Percentiles rank a stretch among this genome's conserved stretches.
Evolutionary conservation across 2,113 vertebrate species (phyloP).

Genomic region (Pogonocichla stellata): DNA sequence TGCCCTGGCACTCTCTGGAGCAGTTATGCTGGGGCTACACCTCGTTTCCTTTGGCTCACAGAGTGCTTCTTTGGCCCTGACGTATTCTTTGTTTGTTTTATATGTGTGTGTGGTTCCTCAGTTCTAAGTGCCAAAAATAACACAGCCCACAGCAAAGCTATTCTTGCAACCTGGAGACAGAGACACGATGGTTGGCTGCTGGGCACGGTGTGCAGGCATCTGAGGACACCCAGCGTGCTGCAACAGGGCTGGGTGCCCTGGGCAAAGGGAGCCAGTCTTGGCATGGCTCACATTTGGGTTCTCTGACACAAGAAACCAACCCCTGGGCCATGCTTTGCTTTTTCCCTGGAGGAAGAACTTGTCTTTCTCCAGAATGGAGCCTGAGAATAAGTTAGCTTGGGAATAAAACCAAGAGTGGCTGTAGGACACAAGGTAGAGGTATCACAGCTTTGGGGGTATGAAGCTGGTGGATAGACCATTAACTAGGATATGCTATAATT

Average conservation of each 20-base stretch:
- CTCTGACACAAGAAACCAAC: neutral
- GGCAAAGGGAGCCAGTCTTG: neutral
- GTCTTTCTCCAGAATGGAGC: neutral
- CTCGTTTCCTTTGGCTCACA: neutral
- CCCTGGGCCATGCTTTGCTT: neutral
- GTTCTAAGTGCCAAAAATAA: slow-evolving; percentile 11
- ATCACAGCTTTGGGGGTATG: neutral
- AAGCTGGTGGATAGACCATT: neutral
- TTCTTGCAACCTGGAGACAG: slow-evolving; percentile 8
- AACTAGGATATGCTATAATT: neutral
- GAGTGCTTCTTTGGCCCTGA: neutral
- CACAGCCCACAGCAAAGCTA: slow-evolving; percentile 23
- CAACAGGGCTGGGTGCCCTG: neutral
- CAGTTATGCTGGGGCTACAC: neutral
- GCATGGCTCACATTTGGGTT: neutral
- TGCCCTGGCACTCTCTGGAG: neutral
- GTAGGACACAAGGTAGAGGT: neutral
- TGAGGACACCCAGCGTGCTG: neutral
- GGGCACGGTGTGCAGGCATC: neutral
- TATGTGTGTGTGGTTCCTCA: slow-evolving; percentile 20
- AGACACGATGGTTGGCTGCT: neutral
- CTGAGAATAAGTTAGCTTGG: neutral
- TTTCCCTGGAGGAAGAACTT: neutral
- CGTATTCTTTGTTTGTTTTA: neutral
- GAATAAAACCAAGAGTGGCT: neutral